Conservation (phyloP, 92 coral and sea anemone species). For the Zoanthus gigantus region DNA sequence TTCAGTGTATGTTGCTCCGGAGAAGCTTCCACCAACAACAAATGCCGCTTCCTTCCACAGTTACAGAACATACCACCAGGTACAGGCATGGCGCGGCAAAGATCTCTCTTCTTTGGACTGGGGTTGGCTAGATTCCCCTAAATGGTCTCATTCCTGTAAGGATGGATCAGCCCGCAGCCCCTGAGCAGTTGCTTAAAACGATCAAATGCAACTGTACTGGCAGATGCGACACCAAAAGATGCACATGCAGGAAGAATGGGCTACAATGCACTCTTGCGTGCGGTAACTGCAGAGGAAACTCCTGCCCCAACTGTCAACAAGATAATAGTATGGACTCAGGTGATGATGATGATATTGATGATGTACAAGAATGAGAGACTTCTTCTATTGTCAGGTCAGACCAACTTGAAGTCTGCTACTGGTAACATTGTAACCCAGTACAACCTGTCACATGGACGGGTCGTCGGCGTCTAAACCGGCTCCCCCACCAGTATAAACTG, state of each 20-base stretch:
- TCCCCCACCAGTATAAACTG: not conserved
- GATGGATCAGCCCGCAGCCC: constrained; percentile 53
- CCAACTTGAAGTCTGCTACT: not conserved
- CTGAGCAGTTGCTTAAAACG: constrained; percentile 36
- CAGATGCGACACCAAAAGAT: constrained; percentile 43
- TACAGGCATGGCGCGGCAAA: constrained; percentile 60
- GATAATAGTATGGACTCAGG: constrained; percentile 36
- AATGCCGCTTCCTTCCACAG: constrained; percentile 60
- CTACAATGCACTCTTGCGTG: constrained; percentile 57
- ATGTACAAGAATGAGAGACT: constrained; percentile 1
- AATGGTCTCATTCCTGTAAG: constrained; percentile 45
- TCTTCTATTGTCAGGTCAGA: not conserved
- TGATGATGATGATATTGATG: constrained; percentile 36
- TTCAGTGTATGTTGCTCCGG: constrained; percentile 51
- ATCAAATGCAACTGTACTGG: constrained; percentile 46
- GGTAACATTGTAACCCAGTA: not conserved
- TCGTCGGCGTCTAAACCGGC: too few species aligned
- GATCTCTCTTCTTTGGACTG: constrained; percentile 58
- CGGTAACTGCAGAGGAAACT: constrained; percentile 43
- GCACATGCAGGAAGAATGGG: constrained; percentile 54
- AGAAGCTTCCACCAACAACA: constrained; percentile 65
- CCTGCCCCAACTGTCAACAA: constrained; percentile 38
- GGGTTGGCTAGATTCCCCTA: constrained; percentile 50
- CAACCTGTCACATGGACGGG: too few species aligned
- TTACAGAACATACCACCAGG: constrained; percentile 51